A percentile compares a stretch with the other conserved stretches of the same genome.
phyloP scores from a whole-genome alignment of 2,113 vertebrate species.

The Pipa parva region DNA sequence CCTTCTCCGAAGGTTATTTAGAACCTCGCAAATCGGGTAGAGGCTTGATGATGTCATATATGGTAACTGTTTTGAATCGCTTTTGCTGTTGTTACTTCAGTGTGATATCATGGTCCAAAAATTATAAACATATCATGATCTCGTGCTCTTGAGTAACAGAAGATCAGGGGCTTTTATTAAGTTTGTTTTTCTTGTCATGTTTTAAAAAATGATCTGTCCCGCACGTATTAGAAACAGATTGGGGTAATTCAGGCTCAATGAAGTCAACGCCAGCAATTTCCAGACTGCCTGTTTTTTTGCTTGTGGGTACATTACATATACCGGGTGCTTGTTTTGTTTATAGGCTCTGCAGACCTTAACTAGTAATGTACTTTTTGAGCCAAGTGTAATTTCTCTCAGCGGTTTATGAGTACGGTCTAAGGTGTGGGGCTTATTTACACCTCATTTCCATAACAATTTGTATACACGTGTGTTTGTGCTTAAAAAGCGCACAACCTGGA shows the following conservation, averaged over 20 bases:
- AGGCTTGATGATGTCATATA: constrained; percentile 69
- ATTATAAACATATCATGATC: constrained; percentile 76
- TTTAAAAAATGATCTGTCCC: constrained; percentile 90
- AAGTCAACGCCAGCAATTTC: constrained; percentile 84
- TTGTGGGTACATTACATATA: constrained; percentile 74
- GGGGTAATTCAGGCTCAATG: constrained; percentile 87
- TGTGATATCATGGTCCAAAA: constrained; percentile 81
- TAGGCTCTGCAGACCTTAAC: constrained; percentile 61
- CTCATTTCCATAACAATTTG: too few species aligned
- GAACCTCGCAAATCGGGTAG: constrained; percentile 50
- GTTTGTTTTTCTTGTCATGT: constrained; percentile 93
- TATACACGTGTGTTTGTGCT: too few species aligned
- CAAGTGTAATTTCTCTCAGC: not conserved
- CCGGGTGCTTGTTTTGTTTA: constrained; percentile 82
- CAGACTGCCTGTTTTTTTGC: constrained; percentile 70
- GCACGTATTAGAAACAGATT: constrained; percentile 92
- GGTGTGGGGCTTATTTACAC: too few species aligned
- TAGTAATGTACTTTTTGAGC: not conserved
- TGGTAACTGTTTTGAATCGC: constrained; percentile 63
- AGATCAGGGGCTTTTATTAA: constrained; percentile 74
- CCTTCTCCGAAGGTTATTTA: constrained; percentile 41
- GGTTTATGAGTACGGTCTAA: too few species aligned
- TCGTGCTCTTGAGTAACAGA: constrained; percentile 69
- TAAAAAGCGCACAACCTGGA: too few species aligned
- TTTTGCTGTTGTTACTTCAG: constrained; percentile 66